These are phyloP conservation scores for Anthopleura sola DNA, from an alignment of 64 coral and sea anemone species.

Conservation along the genomic window DNA sequence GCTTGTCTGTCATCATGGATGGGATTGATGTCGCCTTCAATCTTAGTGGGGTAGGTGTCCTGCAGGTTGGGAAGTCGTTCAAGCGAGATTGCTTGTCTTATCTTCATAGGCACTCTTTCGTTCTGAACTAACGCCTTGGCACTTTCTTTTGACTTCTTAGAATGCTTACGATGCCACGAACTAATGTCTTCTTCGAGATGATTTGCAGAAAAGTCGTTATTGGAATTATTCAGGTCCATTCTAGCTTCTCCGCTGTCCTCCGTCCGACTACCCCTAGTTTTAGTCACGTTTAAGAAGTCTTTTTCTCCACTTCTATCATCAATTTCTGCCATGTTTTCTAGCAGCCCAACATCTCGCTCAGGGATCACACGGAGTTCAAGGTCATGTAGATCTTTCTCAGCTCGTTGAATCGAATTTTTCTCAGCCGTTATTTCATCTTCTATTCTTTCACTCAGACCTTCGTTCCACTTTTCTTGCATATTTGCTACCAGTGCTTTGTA, in stretches of 20 bases:
- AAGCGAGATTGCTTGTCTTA: not conserved
- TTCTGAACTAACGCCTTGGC: not conserved
- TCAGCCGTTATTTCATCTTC: not conserved
- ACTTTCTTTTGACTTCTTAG: conserved; percentile 1
- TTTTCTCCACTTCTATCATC: not conserved
- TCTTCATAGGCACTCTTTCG: not conserved
- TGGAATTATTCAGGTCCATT: not conserved
- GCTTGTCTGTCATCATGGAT: not conserved
- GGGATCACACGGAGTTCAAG: not conserved
- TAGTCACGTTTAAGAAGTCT: not conserved
- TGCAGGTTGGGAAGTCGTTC: not conserved
- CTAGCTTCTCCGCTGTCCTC: not conserved
- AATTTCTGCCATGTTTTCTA: not conserved
- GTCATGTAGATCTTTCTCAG: not conserved
- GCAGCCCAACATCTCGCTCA: not conserved
- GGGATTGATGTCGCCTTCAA: not conserved
- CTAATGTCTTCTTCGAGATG: not conserved
- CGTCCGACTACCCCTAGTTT: not conserved
- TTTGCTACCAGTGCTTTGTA: not conserved
- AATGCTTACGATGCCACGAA: conserved; percentile 8
- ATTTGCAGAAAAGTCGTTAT: not conserved
- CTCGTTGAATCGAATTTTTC: too few relatives aligned
- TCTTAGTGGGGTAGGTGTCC: not conserved
- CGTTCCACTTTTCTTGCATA: not conserved
- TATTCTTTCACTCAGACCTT: not conserved